phyloP scores from a whole-genome alignment of 2,113 vertebrate species.

The Prunella fulvescens region DNA sequence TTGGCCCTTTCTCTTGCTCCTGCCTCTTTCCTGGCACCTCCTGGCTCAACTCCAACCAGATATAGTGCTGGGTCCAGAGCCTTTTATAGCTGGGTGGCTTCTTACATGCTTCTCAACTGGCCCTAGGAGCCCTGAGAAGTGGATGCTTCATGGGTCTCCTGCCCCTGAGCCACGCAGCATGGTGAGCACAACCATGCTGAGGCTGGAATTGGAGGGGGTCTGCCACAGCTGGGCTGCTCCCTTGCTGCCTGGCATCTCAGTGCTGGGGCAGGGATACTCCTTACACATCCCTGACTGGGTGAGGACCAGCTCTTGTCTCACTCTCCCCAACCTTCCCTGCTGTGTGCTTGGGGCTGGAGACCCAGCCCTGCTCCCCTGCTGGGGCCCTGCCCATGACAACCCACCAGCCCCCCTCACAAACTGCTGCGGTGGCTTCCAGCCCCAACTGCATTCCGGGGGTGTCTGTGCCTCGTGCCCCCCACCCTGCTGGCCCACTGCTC shows the following conservation, averaged over 20 bases:
- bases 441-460: rapidly evolving
- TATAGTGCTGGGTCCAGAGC: neutral
- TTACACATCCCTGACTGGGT: neutral
- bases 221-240: neutral
- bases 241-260: neutral
- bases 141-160: neutral
- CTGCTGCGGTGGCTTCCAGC: neutral
- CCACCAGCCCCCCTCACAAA: neutral
- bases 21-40: neutral
- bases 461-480: neutral
- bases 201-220: neutral
- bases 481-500: neutral
- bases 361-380: rapidly evolving
- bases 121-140: neutral
- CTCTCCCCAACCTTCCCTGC: neutral
- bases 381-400: neutral
- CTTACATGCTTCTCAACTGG: neutral
- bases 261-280: neutral
- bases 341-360: neutral
- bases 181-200: rapidly evolving
- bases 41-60: neutral
- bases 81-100: neutral
- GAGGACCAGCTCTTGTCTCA: neutral
- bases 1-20: neutral
- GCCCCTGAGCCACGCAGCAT: neutral